A percentile compares a stretch with the other conserved stretches of the same genome.
Conservation (phyloP, 2,888 invertebrate species). For the Tiphia femorata region DNA sequence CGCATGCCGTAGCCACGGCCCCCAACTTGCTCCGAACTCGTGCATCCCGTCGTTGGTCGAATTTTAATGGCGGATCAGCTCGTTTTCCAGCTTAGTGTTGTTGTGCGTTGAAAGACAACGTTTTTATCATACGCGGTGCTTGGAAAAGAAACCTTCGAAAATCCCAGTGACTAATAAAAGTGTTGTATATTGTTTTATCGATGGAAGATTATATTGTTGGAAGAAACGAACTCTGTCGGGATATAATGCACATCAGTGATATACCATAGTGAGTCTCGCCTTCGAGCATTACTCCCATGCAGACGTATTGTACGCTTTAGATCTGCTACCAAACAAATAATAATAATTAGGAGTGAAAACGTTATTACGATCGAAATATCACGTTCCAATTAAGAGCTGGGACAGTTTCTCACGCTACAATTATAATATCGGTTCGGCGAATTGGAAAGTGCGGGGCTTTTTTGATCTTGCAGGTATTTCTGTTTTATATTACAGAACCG, state of each 20-base stretch:
- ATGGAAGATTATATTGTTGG: too few species aligned
- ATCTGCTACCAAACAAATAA: constrained; percentile 37
- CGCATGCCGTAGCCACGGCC: constrained; percentile 54
- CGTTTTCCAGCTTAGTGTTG: constrained; percentile 59
- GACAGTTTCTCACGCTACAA: too few species aligned
- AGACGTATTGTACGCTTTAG: constrained; percentile 39
- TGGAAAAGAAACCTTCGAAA: too few species aligned
- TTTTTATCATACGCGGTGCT: background rate
- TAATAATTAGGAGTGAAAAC: too few species aligned
- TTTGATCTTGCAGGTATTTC: constrained; percentile 28
- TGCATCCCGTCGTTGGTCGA: constrained; percentile 55
- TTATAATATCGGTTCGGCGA: constrained; percentile 27
- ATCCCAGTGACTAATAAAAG: too few species aligned
- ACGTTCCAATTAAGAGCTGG: too few species aligned
- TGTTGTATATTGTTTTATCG: too few species aligned
- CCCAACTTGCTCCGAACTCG: constrained; percentile 47
- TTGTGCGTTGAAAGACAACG: constrained; percentile 52
- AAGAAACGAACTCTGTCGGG: constrained; percentile 5
- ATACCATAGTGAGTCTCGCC: constrained; percentile 52
- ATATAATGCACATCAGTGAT: constrained; percentile 58
- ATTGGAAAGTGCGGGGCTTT: constrained; percentile 29
- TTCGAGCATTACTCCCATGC: constrained; percentile 45
- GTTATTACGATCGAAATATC: constrained; percentile 31
- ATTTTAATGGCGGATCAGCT: constrained; percentile 64
- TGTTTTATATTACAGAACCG: too few species aligned